Conservation (phyloP, 2,797 vertebrate genomes). For the Numenius phaeopus region DNA sequence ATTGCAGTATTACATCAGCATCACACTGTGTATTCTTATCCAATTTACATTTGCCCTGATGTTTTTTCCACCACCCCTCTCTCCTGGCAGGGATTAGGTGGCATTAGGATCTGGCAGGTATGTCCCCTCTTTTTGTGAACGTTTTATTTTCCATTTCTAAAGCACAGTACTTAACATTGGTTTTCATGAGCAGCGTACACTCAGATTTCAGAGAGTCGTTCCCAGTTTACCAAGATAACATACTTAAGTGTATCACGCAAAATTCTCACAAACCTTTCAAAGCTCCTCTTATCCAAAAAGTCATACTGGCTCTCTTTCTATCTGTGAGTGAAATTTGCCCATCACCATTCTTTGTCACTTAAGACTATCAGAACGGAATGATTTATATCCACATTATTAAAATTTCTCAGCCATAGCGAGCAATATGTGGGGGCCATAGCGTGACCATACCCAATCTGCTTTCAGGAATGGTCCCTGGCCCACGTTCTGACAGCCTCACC, state of each 20-base stretch:
- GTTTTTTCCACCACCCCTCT: not conserved
- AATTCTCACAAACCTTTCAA: not conserved
- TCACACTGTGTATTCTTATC: not conserved
- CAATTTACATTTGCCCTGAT: not conserved
- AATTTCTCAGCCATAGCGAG: not conserved
- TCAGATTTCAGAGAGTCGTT: conserved; percentile 2
- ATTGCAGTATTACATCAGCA: not conserved
- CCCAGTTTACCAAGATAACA: not conserved
- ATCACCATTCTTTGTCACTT: not conserved
- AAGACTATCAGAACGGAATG: not conserved
- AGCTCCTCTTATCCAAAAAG: not conserved
- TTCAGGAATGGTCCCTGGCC: not conserved
- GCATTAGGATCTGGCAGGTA: not conserved
- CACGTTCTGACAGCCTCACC: not conserved
- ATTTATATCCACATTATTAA: not conserved
- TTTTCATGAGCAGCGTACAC: not conserved
- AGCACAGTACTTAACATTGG: not conserved
- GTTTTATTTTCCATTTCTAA: conserved; percentile 32
- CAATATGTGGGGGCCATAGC: not conserved
- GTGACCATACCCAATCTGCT: not conserved
- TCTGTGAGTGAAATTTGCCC: not conserved
- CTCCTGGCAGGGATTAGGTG: not conserved
- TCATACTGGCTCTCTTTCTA: not conserved
- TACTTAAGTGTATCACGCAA: not conserved
- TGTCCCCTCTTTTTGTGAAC: not conserved